Evolutionary conservation across 2,888 invertebrate genomes (phyloP), one percentile per base, ranked within the genome.

Genomic region (Xylota segnis): DNA sequence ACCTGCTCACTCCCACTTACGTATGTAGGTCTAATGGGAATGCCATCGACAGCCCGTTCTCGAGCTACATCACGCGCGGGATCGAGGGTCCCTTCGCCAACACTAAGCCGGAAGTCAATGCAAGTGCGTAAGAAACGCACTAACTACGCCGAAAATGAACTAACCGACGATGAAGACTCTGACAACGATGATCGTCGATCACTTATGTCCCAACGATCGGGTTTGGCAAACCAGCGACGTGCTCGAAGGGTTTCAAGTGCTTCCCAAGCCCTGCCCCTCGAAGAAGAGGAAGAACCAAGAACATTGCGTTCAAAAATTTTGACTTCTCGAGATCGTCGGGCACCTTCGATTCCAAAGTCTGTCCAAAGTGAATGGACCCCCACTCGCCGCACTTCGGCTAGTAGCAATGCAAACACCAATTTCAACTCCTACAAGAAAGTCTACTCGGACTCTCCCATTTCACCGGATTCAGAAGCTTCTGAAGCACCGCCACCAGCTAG

Each of bases 81-180:
- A 4, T 95, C 95, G 5, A 94, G 96, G 6, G 94, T 95, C 2
- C 94, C 94, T 0, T 95, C 95, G 0, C 95, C 95, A 0, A 95
- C 96, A 0, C 93, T 95, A 79, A 96, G 96, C 89, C 94, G 96
- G 37, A 94, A 96, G 88, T 96, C 96, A 0, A 93, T 95, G 89
- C 93, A 93, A 34, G 93, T 94, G 78, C 93, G 94, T 34, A 93
- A 94, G 88, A 93, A 93, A 32, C 91, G 92, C 59, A 92, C 90
- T 74, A 93, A 92, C 71, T 92, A 92, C 56, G 89, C 90, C 1
- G 93, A 93, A 40, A 93, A 93, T 50, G 93, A 93, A 45, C 92
- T 93, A 4, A 93, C 93, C 84, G 93, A 90, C 88, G 94, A 94
- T 87, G 95, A 95, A 14, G 95, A 95, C 87, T 95, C 95, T 0